A percentile compares a stretch with the other conserved stretches of the same genome.
Evolutionary conservation across 2,113 vertebrate genomes (phyloP).

Genomic region (Isurus oxyrinchus): DNA sequence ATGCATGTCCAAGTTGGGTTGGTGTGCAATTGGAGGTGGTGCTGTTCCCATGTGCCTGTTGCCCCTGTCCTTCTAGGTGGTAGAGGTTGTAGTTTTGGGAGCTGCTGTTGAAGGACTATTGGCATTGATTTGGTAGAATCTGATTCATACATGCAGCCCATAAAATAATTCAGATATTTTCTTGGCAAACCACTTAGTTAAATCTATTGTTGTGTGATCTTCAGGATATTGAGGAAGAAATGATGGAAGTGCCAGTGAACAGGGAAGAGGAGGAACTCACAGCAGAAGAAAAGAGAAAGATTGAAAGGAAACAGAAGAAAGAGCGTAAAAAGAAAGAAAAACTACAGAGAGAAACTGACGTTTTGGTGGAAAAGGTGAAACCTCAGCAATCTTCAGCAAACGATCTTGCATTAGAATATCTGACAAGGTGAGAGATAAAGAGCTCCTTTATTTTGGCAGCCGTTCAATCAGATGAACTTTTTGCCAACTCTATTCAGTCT

Average conservation of each 20-base stretch:
- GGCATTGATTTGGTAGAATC: not conserved
- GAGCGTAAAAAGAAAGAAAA: slow-evolving; percentile 60
- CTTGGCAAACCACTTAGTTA: not conserved
- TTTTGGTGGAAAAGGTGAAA: slow-evolving; percentile 42
- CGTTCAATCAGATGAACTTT: not conserved
- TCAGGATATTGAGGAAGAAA: not conserved
- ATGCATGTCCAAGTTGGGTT: not conserved
- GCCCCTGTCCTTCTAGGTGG: not conserved
- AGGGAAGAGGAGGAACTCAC: slow-evolving; percentile 44
- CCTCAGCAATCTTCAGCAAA: slow-evolving; percentile 41
- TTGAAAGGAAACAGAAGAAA: slow-evolving; percentile 66
- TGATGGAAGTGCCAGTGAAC: not conserved
- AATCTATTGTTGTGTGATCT: not conserved
- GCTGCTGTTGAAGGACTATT: not conserved
- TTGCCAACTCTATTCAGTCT: not conserved
- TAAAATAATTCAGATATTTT: not conserved
- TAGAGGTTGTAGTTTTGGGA: not conserved
- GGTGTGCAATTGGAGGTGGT: not conserved
- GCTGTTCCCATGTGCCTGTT: not conserved
- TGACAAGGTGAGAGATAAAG: slow-evolving; percentile 49
- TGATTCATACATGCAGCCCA: not conserved
- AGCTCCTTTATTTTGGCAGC: not conserved
- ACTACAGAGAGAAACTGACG: slow-evolving; percentile 49
- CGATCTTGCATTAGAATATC: slow-evolving; percentile 58
- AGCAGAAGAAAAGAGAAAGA: slow-evolving; percentile 52